Percentiles rank a stretch among this genome's conserved stretches.
These are phyloP conservation scores for Emberiza fucata DNA, from an alignment of 2,113 vertebrate genomes.

Conservation along the genomic window DNA sequence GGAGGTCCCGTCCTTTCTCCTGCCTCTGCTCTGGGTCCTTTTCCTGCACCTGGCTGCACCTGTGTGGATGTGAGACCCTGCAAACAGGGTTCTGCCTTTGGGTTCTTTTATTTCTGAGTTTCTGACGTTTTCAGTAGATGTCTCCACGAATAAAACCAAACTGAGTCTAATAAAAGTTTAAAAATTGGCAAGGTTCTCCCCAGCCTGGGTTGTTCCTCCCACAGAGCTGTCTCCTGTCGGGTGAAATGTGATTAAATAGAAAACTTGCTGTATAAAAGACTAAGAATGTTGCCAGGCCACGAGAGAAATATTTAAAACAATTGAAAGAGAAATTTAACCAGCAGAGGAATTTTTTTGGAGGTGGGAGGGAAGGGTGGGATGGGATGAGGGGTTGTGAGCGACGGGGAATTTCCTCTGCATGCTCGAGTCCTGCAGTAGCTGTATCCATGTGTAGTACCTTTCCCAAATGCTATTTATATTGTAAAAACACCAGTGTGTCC, in stretches of 20 bases:
- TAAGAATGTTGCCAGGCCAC: background rate
- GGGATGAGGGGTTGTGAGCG: background rate
- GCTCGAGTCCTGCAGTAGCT: slow-evolving; percentile 10
- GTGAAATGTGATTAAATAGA: background rate
- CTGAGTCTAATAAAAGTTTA: slow-evolving; percentile 18
- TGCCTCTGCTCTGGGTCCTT: background rate
- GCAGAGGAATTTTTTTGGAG: background rate
- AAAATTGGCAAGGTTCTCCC: background rate
- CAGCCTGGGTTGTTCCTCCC: background rate
- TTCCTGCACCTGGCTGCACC: background rate
- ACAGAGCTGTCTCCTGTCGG: background rate
- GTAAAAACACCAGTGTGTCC: slow-evolving; percentile 49
- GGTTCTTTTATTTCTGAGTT: background rate
- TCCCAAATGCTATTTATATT: slow-evolving; percentile 59
- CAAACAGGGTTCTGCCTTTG: background rate
- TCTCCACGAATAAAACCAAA: background rate
- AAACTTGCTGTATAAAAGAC: slow-evolving; percentile 1
- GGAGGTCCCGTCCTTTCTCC: background rate
- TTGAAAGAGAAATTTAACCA: background rate
- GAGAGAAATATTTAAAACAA: slow-evolving; percentile 9
- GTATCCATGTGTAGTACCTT: slow-evolving; percentile 29
- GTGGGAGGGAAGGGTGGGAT: background rate
- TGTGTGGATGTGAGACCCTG: background rate
- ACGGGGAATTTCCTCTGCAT: slow-evolving; percentile 46
- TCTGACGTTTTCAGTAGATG: background rate